Evolutionary conservation across 2,797 vertebrate genomes (phyloP).

Genomic region (Oreortyx pictus): DNA sequence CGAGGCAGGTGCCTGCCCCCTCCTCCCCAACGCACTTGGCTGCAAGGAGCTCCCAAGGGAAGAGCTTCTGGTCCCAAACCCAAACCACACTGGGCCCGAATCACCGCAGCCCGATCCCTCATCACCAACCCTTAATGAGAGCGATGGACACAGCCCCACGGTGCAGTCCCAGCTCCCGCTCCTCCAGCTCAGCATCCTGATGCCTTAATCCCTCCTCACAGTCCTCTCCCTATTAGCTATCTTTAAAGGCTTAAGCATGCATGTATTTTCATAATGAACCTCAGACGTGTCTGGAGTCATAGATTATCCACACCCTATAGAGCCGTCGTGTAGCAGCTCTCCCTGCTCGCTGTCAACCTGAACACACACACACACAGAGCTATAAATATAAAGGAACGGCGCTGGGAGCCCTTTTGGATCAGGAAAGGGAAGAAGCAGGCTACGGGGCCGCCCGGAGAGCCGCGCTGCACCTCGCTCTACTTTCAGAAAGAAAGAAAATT

Average conservation of each 20-base stretch:
- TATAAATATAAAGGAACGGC: accelerated
- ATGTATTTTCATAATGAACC: slow-evolving; percentile 54
- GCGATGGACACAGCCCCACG: accelerated
- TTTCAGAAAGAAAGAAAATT: background rate
- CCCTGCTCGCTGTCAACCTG: accelerated
- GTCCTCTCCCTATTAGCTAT: slow-evolving; percentile 24
- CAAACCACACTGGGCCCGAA: background rate
- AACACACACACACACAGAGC: accelerated
- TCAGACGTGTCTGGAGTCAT: slow-evolving; percentile 1
- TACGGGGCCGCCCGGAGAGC: slow-evolving; percentile 32
- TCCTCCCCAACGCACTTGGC: background rate
- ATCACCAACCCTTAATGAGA: background rate
- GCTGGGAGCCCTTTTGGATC: background rate
- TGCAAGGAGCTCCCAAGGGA: too few relatives aligned
- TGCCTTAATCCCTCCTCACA: slow-evolving; percentile 16
- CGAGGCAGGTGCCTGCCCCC: accelerated
- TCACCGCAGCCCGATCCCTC: background rate
- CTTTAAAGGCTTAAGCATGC: slow-evolving; percentile 33
- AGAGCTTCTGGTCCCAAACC: background rate
- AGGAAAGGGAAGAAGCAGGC: slow-evolving; percentile 31
- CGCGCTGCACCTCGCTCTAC: slow-evolving; percentile 15
- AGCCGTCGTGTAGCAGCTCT: background rate
- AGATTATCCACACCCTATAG: background rate
- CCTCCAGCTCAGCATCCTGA: background rate
- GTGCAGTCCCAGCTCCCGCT: background rate